Percentiles rank a stretch among this genome's conserved stretches.
Conservation (phyloP, 2,797 vertebrate species). For the Orientallactaga sibirica region DNA sequence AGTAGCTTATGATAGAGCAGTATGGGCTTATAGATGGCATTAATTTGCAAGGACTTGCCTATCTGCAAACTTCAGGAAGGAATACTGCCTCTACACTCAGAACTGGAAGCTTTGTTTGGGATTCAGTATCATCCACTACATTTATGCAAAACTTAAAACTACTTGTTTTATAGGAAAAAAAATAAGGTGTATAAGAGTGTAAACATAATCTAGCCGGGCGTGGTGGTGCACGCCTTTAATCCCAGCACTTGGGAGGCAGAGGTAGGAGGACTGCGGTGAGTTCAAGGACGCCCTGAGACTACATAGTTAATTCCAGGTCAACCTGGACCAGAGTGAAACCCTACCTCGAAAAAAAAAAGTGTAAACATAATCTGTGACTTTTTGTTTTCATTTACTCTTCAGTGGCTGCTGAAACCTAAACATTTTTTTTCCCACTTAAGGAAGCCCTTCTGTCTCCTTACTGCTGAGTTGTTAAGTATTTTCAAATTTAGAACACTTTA, state of each 20-base stretch:
- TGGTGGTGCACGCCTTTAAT: too few relatives aligned
- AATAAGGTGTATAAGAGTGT: not conserved
- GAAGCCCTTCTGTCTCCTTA: not conserved
- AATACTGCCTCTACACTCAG: not conserved
- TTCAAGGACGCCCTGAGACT: too few relatives aligned
- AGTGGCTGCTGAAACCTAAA: constrained; percentile 23
- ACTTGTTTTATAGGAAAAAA: not conserved
- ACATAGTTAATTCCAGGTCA: too few relatives aligned
- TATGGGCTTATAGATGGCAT: not conserved
- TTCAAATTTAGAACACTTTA: not conserved
- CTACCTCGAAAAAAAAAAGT: not conserved
- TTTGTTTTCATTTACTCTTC: not conserved
- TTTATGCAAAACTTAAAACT: not conserved
- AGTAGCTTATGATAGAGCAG: not conserved
- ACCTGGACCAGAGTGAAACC: too few relatives aligned
- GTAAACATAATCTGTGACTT: not conserved
- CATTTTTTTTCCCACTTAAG: not conserved
- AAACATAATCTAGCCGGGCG: not conserved
- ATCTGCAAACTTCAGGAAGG: not conserved
- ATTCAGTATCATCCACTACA: too few relatives aligned
- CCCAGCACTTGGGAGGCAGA: too few relatives aligned
- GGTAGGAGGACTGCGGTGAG: too few relatives aligned
- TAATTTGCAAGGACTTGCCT: not conserved
- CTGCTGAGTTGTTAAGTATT: not conserved
- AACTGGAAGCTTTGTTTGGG: not conserved